These are phyloP conservation scores for Drosophila subquinaria DNA, from an alignment of 2,888 invertebrate genomes.

Conservation along the genomic window DNA sequence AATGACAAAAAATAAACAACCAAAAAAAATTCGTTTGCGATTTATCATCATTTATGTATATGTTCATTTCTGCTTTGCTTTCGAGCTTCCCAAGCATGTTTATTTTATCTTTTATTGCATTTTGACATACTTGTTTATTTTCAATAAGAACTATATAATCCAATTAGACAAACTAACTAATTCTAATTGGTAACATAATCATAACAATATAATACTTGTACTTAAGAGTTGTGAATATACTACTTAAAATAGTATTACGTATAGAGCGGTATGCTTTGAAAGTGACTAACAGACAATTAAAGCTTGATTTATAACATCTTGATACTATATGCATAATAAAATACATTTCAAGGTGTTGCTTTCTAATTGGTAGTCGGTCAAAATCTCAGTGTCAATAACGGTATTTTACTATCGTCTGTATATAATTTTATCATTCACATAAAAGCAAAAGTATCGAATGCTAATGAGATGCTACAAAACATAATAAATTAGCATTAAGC, in stretches of 20 bases:
- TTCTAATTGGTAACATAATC: slow-evolving; percentile 24
- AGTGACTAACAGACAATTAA: slow-evolving; percentile 27
- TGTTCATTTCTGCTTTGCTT: slow-evolving; percentile 27
- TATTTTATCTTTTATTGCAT: slow-evolving; percentile 41
- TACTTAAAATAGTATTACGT: slow-evolving; percentile 7
- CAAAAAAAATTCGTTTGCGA: slow-evolving; percentile 17
- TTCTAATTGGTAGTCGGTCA: slow-evolving; percentile 41
- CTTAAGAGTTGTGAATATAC: slow-evolving; percentile 12
- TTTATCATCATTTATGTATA: slow-evolving; percentile 28
- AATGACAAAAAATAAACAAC: not conserved
- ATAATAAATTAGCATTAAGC: slow-evolving; percentile 20
- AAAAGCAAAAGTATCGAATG: slow-evolving; percentile 65
- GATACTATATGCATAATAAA: slow-evolving; percentile 25
- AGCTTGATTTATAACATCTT: slow-evolving; percentile 38
- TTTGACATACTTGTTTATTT: slow-evolving; percentile 43
- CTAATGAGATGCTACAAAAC: slow-evolving; percentile 73
- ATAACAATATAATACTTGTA: slow-evolving; percentile 31
- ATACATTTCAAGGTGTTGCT: slow-evolving; percentile 25
- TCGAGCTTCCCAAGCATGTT: slow-evolving; percentile 45
- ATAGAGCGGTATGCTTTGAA: slow-evolving; percentile 16
- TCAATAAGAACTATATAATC: slow-evolving; percentile 22
- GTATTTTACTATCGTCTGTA: slow-evolving; percentile 42
- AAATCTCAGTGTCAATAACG: slow-evolving; percentile 42
- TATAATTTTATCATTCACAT: slow-evolving; percentile 43
- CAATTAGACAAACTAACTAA: slow-evolving; percentile 14